A percentile compares a stretch with the other conserved stretches of the same genome.
These are phyloP conservation scores for Limnephilus lunatus DNA, from an alignment of 2,888 invertebrate genomes.

Conservation along the genomic window DNA sequence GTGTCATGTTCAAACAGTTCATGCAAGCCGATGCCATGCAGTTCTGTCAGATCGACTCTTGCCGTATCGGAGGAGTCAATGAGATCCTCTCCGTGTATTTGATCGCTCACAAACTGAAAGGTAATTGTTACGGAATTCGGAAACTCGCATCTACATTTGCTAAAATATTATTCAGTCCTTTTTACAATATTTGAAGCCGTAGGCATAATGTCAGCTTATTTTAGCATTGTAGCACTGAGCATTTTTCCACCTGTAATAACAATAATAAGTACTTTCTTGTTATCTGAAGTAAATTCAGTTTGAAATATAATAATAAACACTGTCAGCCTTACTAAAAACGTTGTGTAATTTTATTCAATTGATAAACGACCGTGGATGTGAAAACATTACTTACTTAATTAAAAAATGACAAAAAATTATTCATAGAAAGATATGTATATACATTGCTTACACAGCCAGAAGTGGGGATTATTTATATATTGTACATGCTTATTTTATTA, in stretches of 20 bases:
- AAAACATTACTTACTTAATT: too few species aligned
- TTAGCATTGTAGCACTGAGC: too few species aligned
- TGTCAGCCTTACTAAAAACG: too few species aligned
- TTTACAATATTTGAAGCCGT: not conserved
- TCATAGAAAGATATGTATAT: too few species aligned
- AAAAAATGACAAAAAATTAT: too few species aligned
- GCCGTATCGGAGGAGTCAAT: constrained; percentile 91
- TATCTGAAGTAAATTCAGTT: not conserved
- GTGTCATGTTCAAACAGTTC: constrained; percentile 95
- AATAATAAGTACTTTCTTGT: not conserved
- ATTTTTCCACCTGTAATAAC: not conserved
- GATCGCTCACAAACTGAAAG: constrained; percentile 90
- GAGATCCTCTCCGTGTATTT: constrained; percentile 92
- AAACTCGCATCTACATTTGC: not conserved
- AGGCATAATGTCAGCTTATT: not conserved
- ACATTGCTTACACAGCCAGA: too few species aligned
- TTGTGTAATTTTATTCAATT: too few species aligned
- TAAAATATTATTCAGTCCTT: not conserved
- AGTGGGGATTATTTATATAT: too few species aligned
- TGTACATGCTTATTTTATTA: too few species aligned
- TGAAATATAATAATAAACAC: not conserved
- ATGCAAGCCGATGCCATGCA: constrained; percentile 88
- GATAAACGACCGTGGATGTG: too few species aligned
- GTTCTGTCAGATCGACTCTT: constrained; percentile 94
- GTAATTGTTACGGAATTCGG: constrained; percentile 72